Base-by-base conservation (phyloP, 2,797 vertebrate genomes). In the Gila robusta region DNA sequence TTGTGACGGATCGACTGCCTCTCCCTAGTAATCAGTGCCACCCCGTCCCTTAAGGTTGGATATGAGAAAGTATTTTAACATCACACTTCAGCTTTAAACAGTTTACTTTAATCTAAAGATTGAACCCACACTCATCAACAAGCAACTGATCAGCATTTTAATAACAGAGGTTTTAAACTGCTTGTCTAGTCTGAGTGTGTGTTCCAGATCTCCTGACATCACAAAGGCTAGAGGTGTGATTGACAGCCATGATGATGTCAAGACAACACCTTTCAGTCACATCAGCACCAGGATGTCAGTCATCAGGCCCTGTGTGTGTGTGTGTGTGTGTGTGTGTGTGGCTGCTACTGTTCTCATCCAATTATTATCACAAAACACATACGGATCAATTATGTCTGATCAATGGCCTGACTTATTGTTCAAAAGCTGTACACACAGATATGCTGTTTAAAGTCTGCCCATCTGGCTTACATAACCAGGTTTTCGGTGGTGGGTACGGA, bases 221-320 rank as follows among this genome's bases (percentile, higher is more conserved):
- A 71, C 32, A 28, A 32, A 86, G 23, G 9, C 41, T 47, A 4
- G 9, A 17, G 2, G 32, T 71, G 47, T 83, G 81, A 88, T 69
- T 62, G 71, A 81, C 49, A 74, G n/a, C 69, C n/a, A 11, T 73
- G 81, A 83, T 71, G 32, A 78, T 56, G 69, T 79, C 74, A 83
- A 41, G 86, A 49, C 39, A 8, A 69, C 44, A 74, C 47, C 49
- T 39, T 56, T 67, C 47, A 62, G 70, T 52, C 35, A n/a, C 77
- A 84, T 84, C 70, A 81, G 35, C 70, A 73, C 56, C 70, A 67
- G 69, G 66, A 69, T n/a, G 70, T 47, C 70, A 83, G 35, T 54
- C 8, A n/a, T 26, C 62, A 66, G 62, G 62, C 6, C 26, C 0
- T 66, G 10, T n/a, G 23, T 59, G 9, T 56, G 21, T 62, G 8